Evolutionary conservation across 1,140 invertebrate genomes (phyloP).

Genomic region (Daktulosphaira vitifoliae): DNA sequence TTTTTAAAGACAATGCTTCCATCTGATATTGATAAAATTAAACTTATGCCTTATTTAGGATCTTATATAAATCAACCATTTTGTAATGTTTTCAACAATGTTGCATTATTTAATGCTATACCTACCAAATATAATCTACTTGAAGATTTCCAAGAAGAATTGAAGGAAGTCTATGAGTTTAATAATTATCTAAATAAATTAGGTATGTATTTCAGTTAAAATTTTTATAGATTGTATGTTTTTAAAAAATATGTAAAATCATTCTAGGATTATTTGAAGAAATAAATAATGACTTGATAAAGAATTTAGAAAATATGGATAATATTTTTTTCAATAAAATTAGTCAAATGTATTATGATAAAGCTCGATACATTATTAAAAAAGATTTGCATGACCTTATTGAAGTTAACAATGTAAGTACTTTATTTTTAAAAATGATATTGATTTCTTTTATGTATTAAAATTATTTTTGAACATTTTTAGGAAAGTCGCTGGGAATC

Average conservation of each 20-base stretch:
- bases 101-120: slow-evolving; percentile 65
- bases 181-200: slow-evolving; percentile 53
- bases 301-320: slow-evolving; percentile 69
- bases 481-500: background rate
- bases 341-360: slow-evolving; percentile 59
- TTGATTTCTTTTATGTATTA: background rate
- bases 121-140: slow-evolving; percentile 63
- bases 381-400: slow-evolving; percentile 72
- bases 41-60: slow-evolving; percentile 55
- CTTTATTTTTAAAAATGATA: background rate
- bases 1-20: slow-evolving; percentile 40
- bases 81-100: slow-evolving; percentile 58
- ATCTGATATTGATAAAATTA: slow-evolving; percentile 45
- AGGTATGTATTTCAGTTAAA: slow-evolving; percentile 41
- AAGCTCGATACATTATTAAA: slow-evolving; percentile 63
- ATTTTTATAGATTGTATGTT: slow-evolving; percentile 10
- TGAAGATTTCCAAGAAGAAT: slow-evolving; percentile 54
- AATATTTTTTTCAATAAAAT: slow-evolving; percentile 69
- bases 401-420: slow-evolving; percentile 42
- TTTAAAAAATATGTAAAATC: background rate
- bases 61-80: slow-evolving; percentile 49
- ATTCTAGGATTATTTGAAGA: slow-evolving; percentile 47
- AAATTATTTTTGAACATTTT: background rate
- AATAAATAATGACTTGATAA: slow-evolving; percentile 48
- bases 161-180: slow-evolving; percentile 56